These are phyloP conservation scores for Ruditapes philippinarum DNA, from an alignment of 1,140 invertebrate species.

Conservation along the genomic window DNA sequence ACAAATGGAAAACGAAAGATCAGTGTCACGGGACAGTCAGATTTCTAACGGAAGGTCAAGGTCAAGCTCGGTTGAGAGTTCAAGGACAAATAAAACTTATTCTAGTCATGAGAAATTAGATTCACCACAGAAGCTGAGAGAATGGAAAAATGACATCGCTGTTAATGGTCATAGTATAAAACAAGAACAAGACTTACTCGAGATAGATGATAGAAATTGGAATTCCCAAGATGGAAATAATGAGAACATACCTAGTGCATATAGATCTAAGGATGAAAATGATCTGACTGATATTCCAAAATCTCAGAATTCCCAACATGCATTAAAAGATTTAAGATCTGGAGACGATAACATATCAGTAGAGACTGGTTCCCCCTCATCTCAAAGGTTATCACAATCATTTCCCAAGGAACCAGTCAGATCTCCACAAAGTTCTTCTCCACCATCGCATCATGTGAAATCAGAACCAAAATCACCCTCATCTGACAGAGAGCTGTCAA, in stretches of 20 bases:
- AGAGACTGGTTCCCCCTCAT: conserved; percentile 24
- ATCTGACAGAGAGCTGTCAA: conserved; percentile 6
- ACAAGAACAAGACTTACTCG: background rate
- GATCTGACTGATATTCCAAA: conserved; percentile 18
- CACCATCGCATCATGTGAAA: conserved; percentile 25
- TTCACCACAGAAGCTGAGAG: background rate
- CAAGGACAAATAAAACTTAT: conserved; percentile 43
- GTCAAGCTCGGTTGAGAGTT: conserved; percentile 65
- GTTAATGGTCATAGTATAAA: background rate
- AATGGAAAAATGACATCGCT: conserved; percentile 1
- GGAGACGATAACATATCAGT: background rate
- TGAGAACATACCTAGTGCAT: background rate
- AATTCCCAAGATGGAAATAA: background rate
- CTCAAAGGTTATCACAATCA: conserved; percentile 16
- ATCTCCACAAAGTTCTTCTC: conserved; percentile 14
- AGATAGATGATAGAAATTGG: background rate
- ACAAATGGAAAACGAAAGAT: conserved; percentile 54
- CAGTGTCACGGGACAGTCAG: conserved; percentile 50
- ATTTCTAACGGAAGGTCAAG: conserved; percentile 48
- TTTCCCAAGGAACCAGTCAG: background rate
- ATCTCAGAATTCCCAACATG: background rate
- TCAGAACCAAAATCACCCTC: conserved; percentile 50
- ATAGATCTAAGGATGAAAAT: conserved; percentile 27
- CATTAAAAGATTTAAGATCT: conserved; percentile 28
- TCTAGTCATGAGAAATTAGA: conserved; percentile 48